Conservation (phyloP, 1,140 invertebrate species). For the Ips typographus region DNA sequence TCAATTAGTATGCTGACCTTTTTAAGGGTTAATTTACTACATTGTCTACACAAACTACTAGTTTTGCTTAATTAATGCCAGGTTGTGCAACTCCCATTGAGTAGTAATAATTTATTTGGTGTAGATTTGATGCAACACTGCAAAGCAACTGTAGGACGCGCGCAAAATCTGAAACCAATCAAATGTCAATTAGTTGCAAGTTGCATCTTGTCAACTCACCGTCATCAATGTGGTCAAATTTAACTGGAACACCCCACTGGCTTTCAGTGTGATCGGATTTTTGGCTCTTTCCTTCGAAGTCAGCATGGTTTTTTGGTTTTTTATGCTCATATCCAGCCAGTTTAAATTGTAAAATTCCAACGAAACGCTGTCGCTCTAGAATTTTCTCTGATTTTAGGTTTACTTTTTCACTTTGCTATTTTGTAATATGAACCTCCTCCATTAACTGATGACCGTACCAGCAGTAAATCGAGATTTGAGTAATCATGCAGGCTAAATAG, state of each 20-base stretch:
- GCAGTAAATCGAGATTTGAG: constrained; percentile 40
- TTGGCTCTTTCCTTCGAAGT: constrained; percentile 43
- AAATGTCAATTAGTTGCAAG: no score
- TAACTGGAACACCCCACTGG: constrained; percentile 38
- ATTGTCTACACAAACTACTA: no score
- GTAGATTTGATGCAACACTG: constrained; percentile 16
- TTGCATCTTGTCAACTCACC: constrained; percentile 12
- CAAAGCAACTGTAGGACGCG: constrained; percentile 19
- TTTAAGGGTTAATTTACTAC: no score
- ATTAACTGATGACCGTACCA: constrained; percentile 42
- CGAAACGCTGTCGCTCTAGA: constrained; percentile 39
- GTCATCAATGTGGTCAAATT: constrained; percentile 40
- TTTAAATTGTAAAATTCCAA: constrained; percentile 36
- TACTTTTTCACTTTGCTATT: background rate
- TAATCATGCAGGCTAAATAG: constrained; percentile 40
- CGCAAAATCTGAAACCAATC: constrained; percentile 18
- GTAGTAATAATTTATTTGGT: background rate
- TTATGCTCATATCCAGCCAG: constrained; percentile 35
- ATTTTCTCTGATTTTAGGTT: constrained; percentile 8
- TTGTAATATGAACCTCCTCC: constrained; percentile 18
- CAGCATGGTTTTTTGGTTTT: constrained; percentile 37
- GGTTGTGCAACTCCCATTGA: no score
- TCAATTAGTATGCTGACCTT: no score
- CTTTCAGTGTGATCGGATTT: constrained; percentile 34
- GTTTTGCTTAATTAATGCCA: no score